Percentiles rank a stretch among this genome's conserved stretches.
phyloP scores from a whole-genome alignment of 2,888 invertebrate species.

The Troides oblongomaculatus region DNA sequence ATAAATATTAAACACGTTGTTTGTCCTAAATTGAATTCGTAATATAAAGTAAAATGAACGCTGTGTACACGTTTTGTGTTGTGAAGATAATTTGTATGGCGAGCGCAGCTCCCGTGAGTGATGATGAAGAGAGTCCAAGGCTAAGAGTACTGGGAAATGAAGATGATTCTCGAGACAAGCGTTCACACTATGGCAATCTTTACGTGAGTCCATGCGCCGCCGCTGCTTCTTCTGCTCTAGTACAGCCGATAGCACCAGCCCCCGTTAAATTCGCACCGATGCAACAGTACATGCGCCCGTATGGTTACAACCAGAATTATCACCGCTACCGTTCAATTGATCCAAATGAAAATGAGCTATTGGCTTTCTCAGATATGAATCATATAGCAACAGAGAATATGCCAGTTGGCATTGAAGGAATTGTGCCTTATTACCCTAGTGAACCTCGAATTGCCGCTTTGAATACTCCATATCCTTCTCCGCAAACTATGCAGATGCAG shows the following conservation, averaged over 20 bases:
- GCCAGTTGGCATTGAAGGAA: slow-evolving; percentile 33
- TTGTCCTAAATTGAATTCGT: slow-evolving; percentile 43
- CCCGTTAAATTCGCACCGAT: slow-evolving; percentile 36
- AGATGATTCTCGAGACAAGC: slow-evolving; percentile 39
- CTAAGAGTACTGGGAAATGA: slow-evolving; percentile 31
- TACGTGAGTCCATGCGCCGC: slow-evolving; percentile 54
- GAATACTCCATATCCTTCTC: slow-evolving; percentile 13
- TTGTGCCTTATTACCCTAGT: slow-evolving; percentile 28
- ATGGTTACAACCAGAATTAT: slow-evolving; percentile 40
- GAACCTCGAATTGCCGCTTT: slow-evolving; percentile 26
- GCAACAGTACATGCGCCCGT: slow-evolving; percentile 37
- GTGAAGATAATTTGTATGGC: slow-evolving; percentile 41
- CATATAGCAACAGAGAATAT: slow-evolving; percentile 46
- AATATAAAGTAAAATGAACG: slow-evolving; percentile 52
- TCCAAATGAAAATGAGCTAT: slow-evolving; percentile 44
- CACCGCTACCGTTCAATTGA: slow-evolving; percentile 52
- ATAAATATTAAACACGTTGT: slow-evolving; percentile 57
- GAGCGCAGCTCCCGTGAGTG: slow-evolving; percentile 40
- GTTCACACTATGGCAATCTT: slow-evolving; percentile 40
- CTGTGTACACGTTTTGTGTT: slow-evolving; percentile 43
- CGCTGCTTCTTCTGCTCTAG: slow-evolving; percentile 39
- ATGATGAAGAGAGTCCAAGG: slow-evolving; percentile 29
- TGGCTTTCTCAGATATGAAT: slow-evolving; percentile 60
- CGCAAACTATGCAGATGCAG: slow-evolving; percentile 24
- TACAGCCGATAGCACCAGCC: slow-evolving; percentile 34